Conservation (phyloP, 2,797 vertebrate genomes). For the Lacerta agilis region DNA sequence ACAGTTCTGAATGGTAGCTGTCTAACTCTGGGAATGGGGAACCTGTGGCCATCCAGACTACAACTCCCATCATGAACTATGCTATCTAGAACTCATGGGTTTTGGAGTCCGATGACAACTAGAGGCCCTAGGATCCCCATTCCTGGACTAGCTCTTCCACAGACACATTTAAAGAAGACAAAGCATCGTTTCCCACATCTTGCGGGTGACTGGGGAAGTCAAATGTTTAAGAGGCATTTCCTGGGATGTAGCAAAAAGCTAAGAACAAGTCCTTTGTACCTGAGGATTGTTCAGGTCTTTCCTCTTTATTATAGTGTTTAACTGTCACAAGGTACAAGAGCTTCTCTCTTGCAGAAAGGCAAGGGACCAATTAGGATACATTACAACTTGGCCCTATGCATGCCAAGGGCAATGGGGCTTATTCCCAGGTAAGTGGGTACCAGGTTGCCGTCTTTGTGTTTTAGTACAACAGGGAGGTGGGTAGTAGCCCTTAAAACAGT, state of each 20-base stretch:
- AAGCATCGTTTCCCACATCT: neutral
- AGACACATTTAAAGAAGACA: neutral
- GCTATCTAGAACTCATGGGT: too few species aligned
- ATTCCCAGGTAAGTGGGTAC: neutral
- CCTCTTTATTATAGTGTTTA: neutral
- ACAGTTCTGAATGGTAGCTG: neutral
- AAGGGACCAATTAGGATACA: neutral
- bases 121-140: too few species aligned
- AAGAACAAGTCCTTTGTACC: neutral
- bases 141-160: neutral
- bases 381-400: neutral
- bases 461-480: neutral
- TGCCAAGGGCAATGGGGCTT: neutral
- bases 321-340: neutral
- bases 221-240: neutral
- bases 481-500: too few species aligned
- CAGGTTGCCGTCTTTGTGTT: neutral
- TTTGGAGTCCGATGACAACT: too few species aligned
- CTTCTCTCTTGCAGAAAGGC: neutral
- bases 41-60: too few species aligned
- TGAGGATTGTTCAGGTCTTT: neutral
- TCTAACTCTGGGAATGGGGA: neutral
- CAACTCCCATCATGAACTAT: too few species aligned
- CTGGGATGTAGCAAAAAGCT: neutral
- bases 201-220: neutral